A percentile compares a stretch with the other conserved stretches of the same genome.
These are phyloP conservation scores for Sebastes hopkinsi DNA, from an alignment of 2,797 vertebrate species.

Conservation along the genomic window DNA sequence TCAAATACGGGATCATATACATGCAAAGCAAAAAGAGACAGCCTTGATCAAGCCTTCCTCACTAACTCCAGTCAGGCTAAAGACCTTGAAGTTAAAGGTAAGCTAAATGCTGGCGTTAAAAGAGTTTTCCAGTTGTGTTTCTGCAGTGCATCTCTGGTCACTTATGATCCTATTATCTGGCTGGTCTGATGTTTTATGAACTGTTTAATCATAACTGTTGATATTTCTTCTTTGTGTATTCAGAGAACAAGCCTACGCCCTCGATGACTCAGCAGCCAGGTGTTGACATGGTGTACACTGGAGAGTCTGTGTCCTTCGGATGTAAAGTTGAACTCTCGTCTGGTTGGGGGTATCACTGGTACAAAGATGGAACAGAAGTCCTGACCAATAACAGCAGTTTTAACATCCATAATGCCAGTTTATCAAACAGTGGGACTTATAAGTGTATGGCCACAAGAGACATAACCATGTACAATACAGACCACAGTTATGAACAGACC, in stretches of 20 bases:
- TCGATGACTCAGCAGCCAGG: slow-evolving; percentile 23
- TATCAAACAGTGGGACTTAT: neutral
- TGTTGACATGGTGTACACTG: slow-evolving; percentile 27
- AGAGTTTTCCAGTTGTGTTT: neutral
- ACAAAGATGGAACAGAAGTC: neutral
- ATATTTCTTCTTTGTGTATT: neutral
- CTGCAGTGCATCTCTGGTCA: neutral
- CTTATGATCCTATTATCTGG: slow-evolving; percentile 33
- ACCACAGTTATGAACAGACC: neutral
- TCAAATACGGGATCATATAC: neutral
- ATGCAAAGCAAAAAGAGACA: slow-evolving; percentile 39
- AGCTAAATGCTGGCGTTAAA: neutral
- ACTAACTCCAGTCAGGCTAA: neutral
- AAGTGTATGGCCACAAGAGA: slow-evolving; percentile 44
- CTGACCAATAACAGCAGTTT: fast-evolving
- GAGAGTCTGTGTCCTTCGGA: slow-evolving; percentile 39
- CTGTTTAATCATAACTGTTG: neutral
- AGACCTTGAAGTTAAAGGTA: slow-evolving; percentile 19
- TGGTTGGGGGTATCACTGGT: slow-evolving; percentile 58
- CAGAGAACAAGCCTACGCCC: slow-evolving; percentile 36
- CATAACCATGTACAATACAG: neutral
- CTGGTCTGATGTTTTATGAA: slow-evolving; percentile 24
- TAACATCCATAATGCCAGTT: fast-evolving
- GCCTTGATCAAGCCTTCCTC: fast-evolving
- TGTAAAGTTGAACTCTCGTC: slow-evolving; percentile 17